These are phyloP conservation scores for Agelaius tricolor DNA, from an alignment of 2,113 vertebrate genomes.

Conservation along the genomic window DNA sequence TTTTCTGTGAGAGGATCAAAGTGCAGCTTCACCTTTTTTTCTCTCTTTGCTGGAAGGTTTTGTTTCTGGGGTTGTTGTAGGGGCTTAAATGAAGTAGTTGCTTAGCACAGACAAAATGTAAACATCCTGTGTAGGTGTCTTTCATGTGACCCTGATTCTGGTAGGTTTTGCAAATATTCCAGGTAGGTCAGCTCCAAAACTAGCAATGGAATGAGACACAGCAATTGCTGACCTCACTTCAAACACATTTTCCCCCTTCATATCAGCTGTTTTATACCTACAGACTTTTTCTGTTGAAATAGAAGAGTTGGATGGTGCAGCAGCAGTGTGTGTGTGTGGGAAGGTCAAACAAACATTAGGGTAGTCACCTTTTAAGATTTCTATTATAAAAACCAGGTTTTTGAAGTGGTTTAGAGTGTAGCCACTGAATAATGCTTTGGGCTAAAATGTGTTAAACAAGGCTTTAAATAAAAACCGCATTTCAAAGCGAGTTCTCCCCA, in stretches of 20 bases:
- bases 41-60: background rate
- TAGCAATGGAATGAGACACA: background rate
- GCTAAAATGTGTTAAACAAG: conserved; percentile 35
- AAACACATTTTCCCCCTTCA: background rate
- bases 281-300: background rate
- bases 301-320: background rate
- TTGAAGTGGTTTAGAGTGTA: conserved; percentile 33
- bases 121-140: background rate
- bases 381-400: background rate
- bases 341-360: conserved; percentile 19
- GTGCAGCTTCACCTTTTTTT: background rate
- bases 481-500: background rate
- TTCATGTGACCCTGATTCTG: background rate
- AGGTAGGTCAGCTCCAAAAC: background rate
- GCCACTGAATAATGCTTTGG: conserved; percentile 31
- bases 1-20: background rate
- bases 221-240: background rate
- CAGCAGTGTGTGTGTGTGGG: background rate
- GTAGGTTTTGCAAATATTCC: background rate
- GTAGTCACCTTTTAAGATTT: conserved; percentile 18
- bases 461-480: conserved; percentile 57
- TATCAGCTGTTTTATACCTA: background rate
- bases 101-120: background rate
- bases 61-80: background rate
- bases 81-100: background rate